phyloP scores from a whole-genome alignment of 2,113 vertebrate species.

The Delphinus delphis region DNA sequence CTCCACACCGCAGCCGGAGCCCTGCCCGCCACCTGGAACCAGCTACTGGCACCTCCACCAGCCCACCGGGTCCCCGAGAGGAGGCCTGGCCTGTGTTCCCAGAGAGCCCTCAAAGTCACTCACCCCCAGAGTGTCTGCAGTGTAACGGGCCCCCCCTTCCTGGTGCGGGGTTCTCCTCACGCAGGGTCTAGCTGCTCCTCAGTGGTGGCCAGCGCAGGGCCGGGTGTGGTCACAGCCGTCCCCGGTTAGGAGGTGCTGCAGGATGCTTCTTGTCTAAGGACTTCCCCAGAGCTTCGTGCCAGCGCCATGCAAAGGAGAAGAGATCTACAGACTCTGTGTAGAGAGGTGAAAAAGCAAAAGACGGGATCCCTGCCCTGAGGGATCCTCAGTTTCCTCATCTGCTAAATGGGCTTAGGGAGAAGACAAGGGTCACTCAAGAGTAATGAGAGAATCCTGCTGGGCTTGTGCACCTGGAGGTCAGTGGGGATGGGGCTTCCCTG shows the following conservation, averaged over 20 bases:
- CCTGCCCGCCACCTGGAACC: neutral
- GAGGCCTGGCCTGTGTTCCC: neutral
- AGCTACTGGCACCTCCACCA: accelerated
- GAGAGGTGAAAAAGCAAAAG: neutral
- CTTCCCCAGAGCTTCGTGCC: accelerated
- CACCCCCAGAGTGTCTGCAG: neutral
- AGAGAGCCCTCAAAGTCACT: neutral
- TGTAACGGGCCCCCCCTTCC: neutral
- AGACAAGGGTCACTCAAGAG: neutral
- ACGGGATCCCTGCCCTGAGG: neutral
- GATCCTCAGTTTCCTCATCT: neutral
- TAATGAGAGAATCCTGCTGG: neutral
- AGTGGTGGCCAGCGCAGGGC: accelerated
- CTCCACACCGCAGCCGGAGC: neutral
- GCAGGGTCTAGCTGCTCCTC: no score
- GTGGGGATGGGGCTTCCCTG: neutral
- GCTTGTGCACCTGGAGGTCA: neutral
- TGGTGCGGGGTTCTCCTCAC: neutral
- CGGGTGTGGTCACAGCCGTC: accelerated
- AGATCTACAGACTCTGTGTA: neutral
- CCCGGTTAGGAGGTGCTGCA: accelerated
- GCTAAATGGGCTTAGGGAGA: neutral
- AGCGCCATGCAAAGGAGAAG: neutral
- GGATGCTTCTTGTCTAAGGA: neutral
- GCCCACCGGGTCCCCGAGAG: neutral